These are phyloP conservation scores for Tetheella fluctuosa DNA, from an alignment of 2,888 invertebrate species.

Conservation along the genomic window DNA sequence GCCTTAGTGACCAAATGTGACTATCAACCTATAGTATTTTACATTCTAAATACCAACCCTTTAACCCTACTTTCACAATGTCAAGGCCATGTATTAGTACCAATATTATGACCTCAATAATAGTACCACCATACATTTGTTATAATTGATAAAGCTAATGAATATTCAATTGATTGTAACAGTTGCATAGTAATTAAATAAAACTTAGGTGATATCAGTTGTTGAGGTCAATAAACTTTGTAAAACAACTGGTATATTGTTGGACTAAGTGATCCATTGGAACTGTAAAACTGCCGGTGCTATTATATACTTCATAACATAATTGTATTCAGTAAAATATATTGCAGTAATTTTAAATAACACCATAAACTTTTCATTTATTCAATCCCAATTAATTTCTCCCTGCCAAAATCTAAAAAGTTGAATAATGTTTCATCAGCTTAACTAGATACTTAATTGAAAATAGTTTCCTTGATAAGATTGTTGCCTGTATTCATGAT, in stretches of 20 bases:
- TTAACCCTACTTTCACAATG: not conserved
- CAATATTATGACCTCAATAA: not conserved
- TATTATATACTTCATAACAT: too few species aligned
- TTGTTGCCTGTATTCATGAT: too few species aligned
- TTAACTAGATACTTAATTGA: too few species aligned
- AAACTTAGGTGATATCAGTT: constrained; percentile 12
- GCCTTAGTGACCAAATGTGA: not conserved
- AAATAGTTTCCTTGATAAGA: too few species aligned
- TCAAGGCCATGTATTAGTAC: constrained; percentile 2
- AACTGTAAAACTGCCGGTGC: not conserved
- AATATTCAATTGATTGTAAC: constrained; percentile 12
- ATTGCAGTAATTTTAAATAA: too few species aligned
- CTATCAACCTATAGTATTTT: not conserved
- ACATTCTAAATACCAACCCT: not conserved
- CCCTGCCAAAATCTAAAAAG: too few species aligned
- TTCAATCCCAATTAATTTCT: too few species aligned
- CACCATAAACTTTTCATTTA: too few species aligned
- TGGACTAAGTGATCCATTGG: not conserved
- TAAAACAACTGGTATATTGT: not conserved
- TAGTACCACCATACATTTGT: constrained; percentile 7
- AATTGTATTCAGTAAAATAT: too few species aligned
- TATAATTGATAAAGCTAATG: constrained; percentile 12
- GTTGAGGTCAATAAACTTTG: constrained; percentile 8
- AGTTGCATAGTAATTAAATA: constrained; percentile 13
- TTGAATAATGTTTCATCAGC: too few species aligned